Conservation (phyloP, 2,113 vertebrate species). For the Daphoenositta chrysoptera region DNA sequence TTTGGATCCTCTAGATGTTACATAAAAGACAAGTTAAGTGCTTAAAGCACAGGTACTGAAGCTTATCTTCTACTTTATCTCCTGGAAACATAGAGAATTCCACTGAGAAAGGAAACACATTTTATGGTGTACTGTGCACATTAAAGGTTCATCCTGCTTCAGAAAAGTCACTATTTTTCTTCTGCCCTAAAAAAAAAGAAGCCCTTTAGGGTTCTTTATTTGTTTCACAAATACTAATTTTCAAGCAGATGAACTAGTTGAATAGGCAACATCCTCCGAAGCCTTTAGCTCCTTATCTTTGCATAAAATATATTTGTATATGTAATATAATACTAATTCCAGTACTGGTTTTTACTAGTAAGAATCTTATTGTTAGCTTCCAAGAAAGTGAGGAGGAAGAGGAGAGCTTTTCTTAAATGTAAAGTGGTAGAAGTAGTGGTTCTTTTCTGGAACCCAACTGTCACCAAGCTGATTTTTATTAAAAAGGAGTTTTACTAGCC, state of each 20-base stretch:
- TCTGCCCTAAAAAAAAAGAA: background rate
- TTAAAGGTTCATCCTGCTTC: background rate
- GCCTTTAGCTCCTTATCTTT: background rate
- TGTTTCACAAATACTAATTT: background rate
- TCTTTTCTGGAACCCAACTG: background rate
- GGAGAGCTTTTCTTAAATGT: background rate
- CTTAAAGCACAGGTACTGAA: background rate
- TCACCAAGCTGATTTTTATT: background rate
- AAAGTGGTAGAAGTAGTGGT: background rate
- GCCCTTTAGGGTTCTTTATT: background rate
- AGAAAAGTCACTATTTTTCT: background rate
- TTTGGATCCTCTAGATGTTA: background rate
- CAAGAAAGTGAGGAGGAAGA: background rate
- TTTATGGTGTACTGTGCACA: background rate
- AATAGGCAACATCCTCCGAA: background rate
- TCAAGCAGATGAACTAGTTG: background rate
- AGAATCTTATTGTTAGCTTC: background rate
- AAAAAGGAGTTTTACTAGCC: background rate
- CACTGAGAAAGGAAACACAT: background rate
- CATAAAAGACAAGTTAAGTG: background rate
- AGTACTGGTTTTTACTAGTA: background rate
- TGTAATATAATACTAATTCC: background rate
- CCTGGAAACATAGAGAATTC: background rate
- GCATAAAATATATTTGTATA: background rate
- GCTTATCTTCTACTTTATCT: background rate